These are phyloP conservation scores for Alectoris magna DNA, from an alignment of 2,797 vertebrate genomes.

Conservation along the genomic window DNA sequence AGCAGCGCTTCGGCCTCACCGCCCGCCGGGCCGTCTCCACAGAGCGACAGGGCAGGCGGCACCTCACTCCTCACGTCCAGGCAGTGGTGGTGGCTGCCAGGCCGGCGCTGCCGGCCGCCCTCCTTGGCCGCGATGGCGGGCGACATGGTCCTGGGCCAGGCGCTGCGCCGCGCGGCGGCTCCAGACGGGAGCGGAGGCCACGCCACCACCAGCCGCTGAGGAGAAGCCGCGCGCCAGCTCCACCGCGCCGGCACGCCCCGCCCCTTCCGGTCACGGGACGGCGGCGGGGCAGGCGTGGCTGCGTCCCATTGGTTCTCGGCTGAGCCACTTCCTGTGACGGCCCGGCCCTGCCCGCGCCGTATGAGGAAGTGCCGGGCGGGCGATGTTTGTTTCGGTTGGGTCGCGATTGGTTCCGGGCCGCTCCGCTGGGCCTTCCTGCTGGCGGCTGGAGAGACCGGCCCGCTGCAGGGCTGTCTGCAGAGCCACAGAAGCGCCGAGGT, in stretches of 20 bases:
- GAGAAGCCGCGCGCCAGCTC: not conserved
- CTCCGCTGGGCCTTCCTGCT: too few species aligned
- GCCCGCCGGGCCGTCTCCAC: not conserved
- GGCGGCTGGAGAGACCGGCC: too few species aligned
- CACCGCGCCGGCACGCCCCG: not conserved
- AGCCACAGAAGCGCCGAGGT: too few species aligned
- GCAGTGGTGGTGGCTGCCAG: slow-evolving; percentile 46
- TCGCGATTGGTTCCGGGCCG: too few species aligned
- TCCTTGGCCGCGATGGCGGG: slow-evolving; percentile 48
- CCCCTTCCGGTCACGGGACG: not conserved
- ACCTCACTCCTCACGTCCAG: slow-evolving; percentile 26
- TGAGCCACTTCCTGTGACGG: too few species aligned
- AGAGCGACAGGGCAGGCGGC: not conserved
- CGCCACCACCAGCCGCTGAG: not conserved
- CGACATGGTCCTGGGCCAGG: not conserved
- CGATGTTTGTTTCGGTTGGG: too few species aligned
- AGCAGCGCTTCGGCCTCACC: not conserved
- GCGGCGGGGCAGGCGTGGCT: not conserved
- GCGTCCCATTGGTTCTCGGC: not conserved
- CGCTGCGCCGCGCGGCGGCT: not conserved
- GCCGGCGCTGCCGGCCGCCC: slow-evolving; percentile 66
- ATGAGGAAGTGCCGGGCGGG: too few species aligned
- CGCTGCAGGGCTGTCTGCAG: too few species aligned
- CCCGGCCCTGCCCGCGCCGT: too few species aligned
- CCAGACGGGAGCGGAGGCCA: not conserved